Base-by-base conservation (phyloP, 2,888 invertebrate genomes). In the Camptogramma bilineatum region DNA sequence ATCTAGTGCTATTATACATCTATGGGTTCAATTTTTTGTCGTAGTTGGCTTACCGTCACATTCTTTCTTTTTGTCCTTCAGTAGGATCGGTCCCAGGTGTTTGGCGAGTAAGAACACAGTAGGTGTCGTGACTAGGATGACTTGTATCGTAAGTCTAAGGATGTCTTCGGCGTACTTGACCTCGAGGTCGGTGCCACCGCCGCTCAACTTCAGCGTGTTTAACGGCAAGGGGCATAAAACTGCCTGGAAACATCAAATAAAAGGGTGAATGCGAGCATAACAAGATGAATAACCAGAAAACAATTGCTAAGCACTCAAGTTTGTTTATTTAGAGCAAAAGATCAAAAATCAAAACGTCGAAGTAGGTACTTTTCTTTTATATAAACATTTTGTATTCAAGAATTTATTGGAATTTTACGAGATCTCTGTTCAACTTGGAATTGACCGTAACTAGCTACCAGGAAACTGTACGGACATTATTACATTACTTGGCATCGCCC, bases 141-240 rank as follows among this genome's bases (percentile, higher is more conserved):
- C 86, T 68, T 89, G 85, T 5, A 92, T 78, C 1, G 85, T 79
- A 10, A 92, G 78, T 42, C 77, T 74, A 65, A 91, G 73, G 13
- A 88, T 67, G 4, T 82, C 74, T 61, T 90, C 85, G 0, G 92
- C 90, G 64, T 85, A 86, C 52, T 75, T 67, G 55, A 81, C 75
- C 66, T 87, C 80, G 0, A 71, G 64, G 0, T 75, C 73, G 34
- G 78, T 71, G 4, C 74, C 69, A 0, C 75, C 76, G 3, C 61
- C 68, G 28, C 34, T 13, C 34, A 39, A 13, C 13, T 39, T 75
- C 1, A 94, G 78, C 5, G 90, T 83, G 63, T 91, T 93, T 34
- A 94, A 80, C n/a, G 94, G 93, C 17, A 94, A 76, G 0, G 95
- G 94, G 58, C 94, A 94, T 17, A 95, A 78, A 0, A 95, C 94